These are phyloP conservation scores for Cuniculus paca DNA, from an alignment of 2,797 vertebrate genomes.

Conservation along the genomic window DNA sequence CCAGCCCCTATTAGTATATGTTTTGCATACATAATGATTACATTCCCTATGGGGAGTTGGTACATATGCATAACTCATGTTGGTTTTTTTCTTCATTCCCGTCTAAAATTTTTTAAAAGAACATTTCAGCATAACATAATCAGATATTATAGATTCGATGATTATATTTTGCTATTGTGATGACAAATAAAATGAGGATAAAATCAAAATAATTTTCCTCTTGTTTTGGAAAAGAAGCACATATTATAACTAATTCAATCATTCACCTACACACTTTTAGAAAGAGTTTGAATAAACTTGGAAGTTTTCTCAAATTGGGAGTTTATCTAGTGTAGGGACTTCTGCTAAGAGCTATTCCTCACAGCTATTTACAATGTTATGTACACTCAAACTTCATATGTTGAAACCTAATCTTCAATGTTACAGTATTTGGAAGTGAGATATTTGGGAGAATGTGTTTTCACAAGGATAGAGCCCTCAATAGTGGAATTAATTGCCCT, in stretches of 20 bases:
- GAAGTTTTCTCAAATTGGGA: not conserved
- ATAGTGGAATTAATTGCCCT: not conserved
- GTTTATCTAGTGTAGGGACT: not conserved
- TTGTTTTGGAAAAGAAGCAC: not conserved
- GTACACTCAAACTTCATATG: not conserved
- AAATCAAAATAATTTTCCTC: not conserved
- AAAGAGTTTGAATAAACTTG: not conserved
- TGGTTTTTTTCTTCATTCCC: not conserved
- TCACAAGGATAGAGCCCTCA: not conserved
- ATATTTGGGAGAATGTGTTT: not conserved
- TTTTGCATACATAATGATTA: not conserved
- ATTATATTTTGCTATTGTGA: not conserved
- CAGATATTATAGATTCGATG: not conserved
- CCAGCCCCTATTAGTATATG: not conserved
- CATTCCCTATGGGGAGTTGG: not conserved
- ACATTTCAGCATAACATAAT: not conserved
- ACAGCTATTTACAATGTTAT: too few species aligned
- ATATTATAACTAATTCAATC: not conserved
- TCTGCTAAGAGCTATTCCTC: not conserved
- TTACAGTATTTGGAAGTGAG: not conserved
- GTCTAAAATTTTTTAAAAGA: conserved; percentile 14
- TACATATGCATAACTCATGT: not conserved
- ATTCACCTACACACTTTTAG: not conserved
- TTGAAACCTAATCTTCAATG: not conserved
- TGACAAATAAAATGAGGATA: not conserved